phyloP scores from a whole-genome alignment of 2,888 invertebrate species.

The Aplocera efformata region DNA sequence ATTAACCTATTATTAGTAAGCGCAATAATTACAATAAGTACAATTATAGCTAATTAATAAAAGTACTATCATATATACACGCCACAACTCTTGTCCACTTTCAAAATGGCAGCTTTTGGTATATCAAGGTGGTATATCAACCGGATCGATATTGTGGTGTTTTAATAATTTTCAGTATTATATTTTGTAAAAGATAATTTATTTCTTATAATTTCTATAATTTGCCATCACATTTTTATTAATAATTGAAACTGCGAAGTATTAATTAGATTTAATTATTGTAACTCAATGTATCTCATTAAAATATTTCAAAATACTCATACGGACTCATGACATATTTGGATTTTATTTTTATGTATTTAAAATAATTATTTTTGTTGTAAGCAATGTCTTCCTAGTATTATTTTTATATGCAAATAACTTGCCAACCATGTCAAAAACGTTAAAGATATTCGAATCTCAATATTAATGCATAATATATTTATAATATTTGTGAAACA shows the following conservation, averaged over 20 bases:
- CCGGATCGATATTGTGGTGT: too few relatives aligned
- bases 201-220: neutral
- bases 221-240: neutral
- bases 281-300: neutral
- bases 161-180: slow-evolving; percentile 7
- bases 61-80: too few relatives aligned
- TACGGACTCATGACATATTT: too few relatives aligned
- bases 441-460: neutral
- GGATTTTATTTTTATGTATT: too few relatives aligned
- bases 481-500: slow-evolving; percentile 2
- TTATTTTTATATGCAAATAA: neutral
- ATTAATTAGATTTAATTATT: too few relatives aligned
- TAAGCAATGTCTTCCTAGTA: too few relatives aligned
- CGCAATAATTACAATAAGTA: too few relatives aligned
- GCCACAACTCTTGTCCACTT: slow-evolving; percentile 1
- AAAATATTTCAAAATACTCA: neutral
- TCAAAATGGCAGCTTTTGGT: slow-evolving; percentile 1
- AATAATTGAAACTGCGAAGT: too few relatives aligned
- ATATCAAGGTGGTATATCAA: too few relatives aligned
- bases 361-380: too few relatives aligned
- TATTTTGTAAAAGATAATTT: slow-evolving; percentile 7
- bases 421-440: neutral
- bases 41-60: too few relatives aligned
- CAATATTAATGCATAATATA: slow-evolving; percentile 3
- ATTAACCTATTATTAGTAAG: too few relatives aligned